phyloP scores from a whole-genome alignment of 2,797 vertebrate species.

The Coilia nasus region DNA sequence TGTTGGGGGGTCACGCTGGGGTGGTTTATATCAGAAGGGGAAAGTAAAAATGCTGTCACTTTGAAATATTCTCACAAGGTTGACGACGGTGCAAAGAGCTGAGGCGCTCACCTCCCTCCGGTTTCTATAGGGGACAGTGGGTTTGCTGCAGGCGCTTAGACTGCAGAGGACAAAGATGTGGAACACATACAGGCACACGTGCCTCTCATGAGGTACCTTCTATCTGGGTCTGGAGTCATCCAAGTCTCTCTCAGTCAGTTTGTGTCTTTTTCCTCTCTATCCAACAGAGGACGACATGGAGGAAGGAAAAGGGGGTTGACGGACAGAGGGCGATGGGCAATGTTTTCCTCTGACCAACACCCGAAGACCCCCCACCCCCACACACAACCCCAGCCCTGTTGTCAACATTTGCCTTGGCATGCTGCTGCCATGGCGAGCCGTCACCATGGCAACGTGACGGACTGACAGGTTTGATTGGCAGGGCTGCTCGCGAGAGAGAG shows the following conservation, averaged over 20 bases:
- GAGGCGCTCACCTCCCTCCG: not conserved
- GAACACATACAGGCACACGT: not conserved
- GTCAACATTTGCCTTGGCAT: conserved; percentile 47
- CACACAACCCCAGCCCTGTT: not conserved
- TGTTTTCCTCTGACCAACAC: not conserved
- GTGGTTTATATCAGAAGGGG: not conserved
- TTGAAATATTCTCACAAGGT: not conserved
- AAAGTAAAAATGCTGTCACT: conserved; percentile 9
- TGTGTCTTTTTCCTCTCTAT: too few relatives aligned
- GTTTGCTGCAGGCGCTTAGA: not conserved
- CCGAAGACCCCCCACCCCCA: not conserved
- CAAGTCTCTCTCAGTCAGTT: not conserved
- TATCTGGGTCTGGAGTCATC: not conserved
- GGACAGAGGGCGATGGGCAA: not conserved
- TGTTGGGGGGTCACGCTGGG: not conserved
- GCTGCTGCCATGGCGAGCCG: conserved; percentile 62
- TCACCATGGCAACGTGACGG: conserved; percentile 4
- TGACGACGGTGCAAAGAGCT: not conserved
- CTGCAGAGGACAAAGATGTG: conserved; percentile 11
- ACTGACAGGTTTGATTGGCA: conserved; percentile 41
- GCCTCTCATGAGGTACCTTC: not conserved
- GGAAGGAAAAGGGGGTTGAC: not conserved
- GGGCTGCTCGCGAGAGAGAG: not conserved
- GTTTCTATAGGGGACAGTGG: not conserved
- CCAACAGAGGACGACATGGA: not conserved